A percentile compares a stretch with the other conserved stretches of the same genome.
phyloP scores from a whole-genome alignment of 1,140 invertebrate genomes.

The Pomacea maculata region DNA sequence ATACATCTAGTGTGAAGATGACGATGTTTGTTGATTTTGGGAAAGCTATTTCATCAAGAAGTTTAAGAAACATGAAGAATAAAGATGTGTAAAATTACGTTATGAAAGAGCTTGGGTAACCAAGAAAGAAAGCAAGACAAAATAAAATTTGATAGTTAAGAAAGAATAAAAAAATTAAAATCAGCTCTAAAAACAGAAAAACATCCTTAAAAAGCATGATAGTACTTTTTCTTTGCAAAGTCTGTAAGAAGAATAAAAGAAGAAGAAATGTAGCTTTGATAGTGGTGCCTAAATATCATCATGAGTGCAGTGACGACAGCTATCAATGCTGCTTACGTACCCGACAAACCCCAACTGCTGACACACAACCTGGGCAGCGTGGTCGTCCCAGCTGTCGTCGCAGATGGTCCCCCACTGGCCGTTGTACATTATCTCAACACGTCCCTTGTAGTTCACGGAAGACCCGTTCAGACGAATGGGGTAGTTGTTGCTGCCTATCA shows the following conservation, averaged over 20 bases:
- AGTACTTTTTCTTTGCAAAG: background rate
- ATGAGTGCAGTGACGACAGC: no score
- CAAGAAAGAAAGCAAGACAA: background rate
- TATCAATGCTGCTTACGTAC: background rate
- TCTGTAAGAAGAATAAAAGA: background rate
- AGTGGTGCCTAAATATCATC: no score
- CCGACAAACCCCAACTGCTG: slow-evolving; percentile 1
- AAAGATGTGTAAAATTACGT: no score
- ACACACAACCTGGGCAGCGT: slow-evolving; percentile 19
- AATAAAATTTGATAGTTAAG: no score
- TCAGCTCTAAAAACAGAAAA: background rate
- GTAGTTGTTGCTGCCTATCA: background rate
- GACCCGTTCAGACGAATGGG: slow-evolving; percentile 1
- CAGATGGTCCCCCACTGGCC: slow-evolving; percentile 24
- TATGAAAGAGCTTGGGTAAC: background rate
- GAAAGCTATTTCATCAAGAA: no score
- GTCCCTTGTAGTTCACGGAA: background rate
- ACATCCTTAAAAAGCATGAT: background rate
- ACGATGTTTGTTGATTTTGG: background rate
- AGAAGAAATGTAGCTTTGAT: no score
- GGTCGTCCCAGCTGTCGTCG: slow-evolving; percentile 17
- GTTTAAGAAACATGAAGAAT: no score
- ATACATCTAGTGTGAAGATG: background rate
- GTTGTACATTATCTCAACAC: slow-evolving; percentile 15
- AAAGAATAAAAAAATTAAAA: no score